Evolutionary conservation across 2,888 invertebrate genomes (phyloP).

Genomic region (Melinaea menophilus): DNA sequence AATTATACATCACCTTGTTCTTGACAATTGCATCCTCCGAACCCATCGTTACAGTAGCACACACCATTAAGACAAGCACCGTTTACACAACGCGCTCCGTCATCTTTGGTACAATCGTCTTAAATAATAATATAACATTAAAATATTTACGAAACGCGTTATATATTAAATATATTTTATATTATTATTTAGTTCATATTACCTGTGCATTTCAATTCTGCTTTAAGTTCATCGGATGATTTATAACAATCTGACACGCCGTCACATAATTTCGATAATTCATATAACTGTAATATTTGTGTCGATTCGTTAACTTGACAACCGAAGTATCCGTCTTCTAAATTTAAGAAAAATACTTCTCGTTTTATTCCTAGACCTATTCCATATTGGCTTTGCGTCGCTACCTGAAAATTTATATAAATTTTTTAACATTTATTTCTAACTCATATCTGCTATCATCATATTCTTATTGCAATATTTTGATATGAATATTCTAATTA

Average conservation of each 20-base stretch:
- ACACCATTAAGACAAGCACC: conserved; percentile 95
- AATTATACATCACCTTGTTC: conserved; percentile 83
- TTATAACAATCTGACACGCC: conserved; percentile 92
- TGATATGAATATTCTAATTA: too few species aligned
- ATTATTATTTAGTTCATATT: conserved; percentile 49
- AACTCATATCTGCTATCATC: too few species aligned
- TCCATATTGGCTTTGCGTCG: conserved; percentile 88
- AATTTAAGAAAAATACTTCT: conserved; percentile 97
- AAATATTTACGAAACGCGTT: neutral
- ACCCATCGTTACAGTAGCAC: conserved; percentile 97
- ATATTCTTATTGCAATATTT: too few species aligned
- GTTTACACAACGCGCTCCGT: conserved; percentile 93
- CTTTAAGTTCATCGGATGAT: conserved; percentile 93
- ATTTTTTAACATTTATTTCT: too few species aligned
- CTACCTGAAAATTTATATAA: conserved; percentile 74
- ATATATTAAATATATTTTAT: neutral
- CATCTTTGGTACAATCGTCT: conserved; percentile 96
- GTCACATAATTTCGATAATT: conserved; percentile 96
- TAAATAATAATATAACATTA: conserved; percentile 38
- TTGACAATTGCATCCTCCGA: conserved; percentile 95
- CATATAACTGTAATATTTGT: conserved; percentile 95
- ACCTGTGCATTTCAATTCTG: conserved; percentile 96
- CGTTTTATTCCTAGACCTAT: conserved; percentile 90
- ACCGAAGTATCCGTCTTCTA: conserved; percentile 98
- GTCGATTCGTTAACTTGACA: conserved; percentile 98